Evolutionary conservation across 2,113 vertebrate species (phyloP).

Genomic region (Sigmodon hispidus): DNA sequence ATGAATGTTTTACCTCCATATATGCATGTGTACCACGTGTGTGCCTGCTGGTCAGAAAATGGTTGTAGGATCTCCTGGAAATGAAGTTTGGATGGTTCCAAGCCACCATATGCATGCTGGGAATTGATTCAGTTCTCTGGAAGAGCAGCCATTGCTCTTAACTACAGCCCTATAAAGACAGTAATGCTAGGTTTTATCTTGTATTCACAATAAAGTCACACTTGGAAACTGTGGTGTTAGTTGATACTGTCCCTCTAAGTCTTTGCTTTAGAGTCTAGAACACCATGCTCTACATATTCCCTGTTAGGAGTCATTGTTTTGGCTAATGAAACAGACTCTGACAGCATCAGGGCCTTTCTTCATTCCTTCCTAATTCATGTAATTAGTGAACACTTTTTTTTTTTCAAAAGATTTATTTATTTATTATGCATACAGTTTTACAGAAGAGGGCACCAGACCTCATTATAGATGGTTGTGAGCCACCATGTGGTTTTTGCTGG

Average conservation of each 20-base stretch:
- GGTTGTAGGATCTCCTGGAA: not conserved
- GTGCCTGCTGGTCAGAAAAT: not conserved
- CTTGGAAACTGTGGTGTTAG: not conserved
- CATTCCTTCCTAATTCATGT: conserved; percentile 53
- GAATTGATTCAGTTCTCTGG: not conserved
- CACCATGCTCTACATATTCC: not conserved
- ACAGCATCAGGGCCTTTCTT: conserved; percentile 31
- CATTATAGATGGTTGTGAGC: too few relatives aligned
- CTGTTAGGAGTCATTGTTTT: conserved; percentile 43
- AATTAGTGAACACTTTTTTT: too few relatives aligned
- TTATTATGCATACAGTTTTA: too few relatives aligned
- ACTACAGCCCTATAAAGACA: not conserved
- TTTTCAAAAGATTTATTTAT: too few relatives aligned
- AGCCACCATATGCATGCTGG: not conserved
- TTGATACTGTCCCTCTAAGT: not conserved
- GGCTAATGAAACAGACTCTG: conserved; percentile 57
- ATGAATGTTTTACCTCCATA: not conserved
- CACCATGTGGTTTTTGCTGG: too few relatives aligned
- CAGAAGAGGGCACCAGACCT: too few relatives aligned
- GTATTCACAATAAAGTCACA: not conserved
- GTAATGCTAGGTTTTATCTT: conserved; percentile 34
- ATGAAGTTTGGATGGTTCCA: not conserved
- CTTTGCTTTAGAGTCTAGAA: conserved; percentile 32
- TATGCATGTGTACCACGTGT: not conserved
- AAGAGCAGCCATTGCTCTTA: not conserved